Evolutionary conservation across 2,888 invertebrate species (phyloP), one percentile per base, ranked within the genome.

Genomic region (Aspidiotus rigidus): DNA sequence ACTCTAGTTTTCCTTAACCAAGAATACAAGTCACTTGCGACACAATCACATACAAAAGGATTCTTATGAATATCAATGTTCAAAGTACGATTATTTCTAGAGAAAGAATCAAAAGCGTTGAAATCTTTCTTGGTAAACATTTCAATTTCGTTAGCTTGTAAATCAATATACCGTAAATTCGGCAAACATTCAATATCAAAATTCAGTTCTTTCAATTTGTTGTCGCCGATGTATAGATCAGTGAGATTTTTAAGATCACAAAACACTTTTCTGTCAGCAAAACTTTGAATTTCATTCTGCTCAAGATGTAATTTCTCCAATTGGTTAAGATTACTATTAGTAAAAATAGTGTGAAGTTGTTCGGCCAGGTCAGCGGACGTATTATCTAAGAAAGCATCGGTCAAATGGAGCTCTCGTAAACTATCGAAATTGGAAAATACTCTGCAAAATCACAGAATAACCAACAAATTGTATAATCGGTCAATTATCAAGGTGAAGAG

Each of bases 291-390:
- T 76, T 88, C 86, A 76, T 89, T 89, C 74, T 88, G 87, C 74
- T 89, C 89, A 74, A 89, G 77, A 76, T 89, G 88, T 2, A 89
- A 77, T 75, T 88, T 88, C 72, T 83, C 82, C 72, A 89, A 77
- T 72, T 82, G 83, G 0, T 82, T 82, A 72, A 88, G 76, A 75
- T 85, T 84, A 73, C 86, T 80, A 69, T 86, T 84, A 8, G 84
- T 82, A 75, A 89, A 88, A 70, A 88, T 86, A 73, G 85, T 84
- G 73, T 86, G 86, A n/a, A 88, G 78, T 74, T 86, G 85, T 71
- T 83, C 80, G 55, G 86, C 85, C 62, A 87, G 75, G 61, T 82
- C 81, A 0, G 82, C 82, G 41, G 82, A 82, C 0, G 83, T 82
- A 70, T 84, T 83, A 74, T 86, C 85, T 71, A 84, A 84, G 75